Evolutionary conservation across 1,140 invertebrate species (phyloP).

Genomic region (Anoplolepis gracilipes): DNA sequence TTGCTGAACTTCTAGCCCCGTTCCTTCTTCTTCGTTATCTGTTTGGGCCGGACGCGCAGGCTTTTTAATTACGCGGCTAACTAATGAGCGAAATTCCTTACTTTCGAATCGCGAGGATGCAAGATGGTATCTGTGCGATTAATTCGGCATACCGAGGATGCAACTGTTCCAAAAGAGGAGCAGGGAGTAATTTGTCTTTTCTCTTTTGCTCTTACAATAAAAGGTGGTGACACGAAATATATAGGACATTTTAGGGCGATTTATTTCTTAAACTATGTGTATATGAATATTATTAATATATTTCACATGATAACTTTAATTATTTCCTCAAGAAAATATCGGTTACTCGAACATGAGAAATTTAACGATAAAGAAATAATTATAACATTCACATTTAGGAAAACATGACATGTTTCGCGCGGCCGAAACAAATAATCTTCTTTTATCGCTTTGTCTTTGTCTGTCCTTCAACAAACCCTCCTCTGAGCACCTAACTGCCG

Average conservation of each 20-base stretch:
- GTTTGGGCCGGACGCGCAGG: slow-evolving; percentile 80
- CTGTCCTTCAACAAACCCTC: slow-evolving; percentile 44
- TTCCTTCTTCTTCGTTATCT: slow-evolving; percentile 81
- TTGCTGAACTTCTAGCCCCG: slow-evolving; percentile 75
- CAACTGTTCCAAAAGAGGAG: slow-evolving; percentile 39
- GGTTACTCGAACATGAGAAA: neutral
- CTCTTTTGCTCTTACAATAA: neutral
- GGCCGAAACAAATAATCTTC: slow-evolving; percentile 65
- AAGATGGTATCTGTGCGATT: slow-evolving; percentile 69
- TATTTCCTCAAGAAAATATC: neutral
- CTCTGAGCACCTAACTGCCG: slow-evolving; percentile 53
- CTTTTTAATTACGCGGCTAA: slow-evolving; percentile 84
- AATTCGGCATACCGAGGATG: slow-evolving; percentile 70
- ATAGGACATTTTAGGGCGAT: neutral
- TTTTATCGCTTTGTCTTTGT: slow-evolving; percentile 57
- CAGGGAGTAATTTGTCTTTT: slow-evolving; percentile 53
- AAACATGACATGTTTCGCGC: slow-evolving; percentile 32
- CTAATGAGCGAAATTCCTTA: slow-evolving; percentile 82
- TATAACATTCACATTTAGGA: slow-evolving; percentile 14
- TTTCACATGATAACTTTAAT: neutral
- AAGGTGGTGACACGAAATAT: neutral
- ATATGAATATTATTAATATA: neutral
- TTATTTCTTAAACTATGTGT: neutral
- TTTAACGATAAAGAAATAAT: neutral
- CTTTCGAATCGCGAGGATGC: slow-evolving; percentile 70